Evolutionary conservation across 2,797 vertebrate species (phyloP), one percentile per base, ranked within the genome.

Genomic region (Tapera naevia): DNA sequence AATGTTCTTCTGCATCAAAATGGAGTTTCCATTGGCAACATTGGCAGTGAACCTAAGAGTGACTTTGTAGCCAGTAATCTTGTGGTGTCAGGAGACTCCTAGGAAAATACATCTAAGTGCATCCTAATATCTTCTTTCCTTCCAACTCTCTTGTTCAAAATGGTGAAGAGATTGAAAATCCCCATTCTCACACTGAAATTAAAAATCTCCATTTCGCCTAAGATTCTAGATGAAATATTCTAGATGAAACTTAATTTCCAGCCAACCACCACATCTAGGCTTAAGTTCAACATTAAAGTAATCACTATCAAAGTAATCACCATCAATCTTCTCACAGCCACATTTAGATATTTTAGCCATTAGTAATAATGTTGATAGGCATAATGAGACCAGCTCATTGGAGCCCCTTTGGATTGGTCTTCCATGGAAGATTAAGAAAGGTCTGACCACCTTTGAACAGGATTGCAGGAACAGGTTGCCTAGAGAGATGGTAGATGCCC

Each of bases 11-110:
- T 56, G 13, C 33, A 50, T 62, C 43, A 25, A 43, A 84, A 67
- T 10, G 23, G n/a, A 56, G 9, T 30, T 86, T 90, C 30, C 39
- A 14, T 28, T 11, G 35, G 15, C 18, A 56, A 4, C 46, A 13
- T 0, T 41, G 51, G 11, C 41, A 84, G 12, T 33, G 28, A 84
- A 54, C 14, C 25, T 30, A 35, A 51, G 13, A n/a, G 10, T 75
- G 86, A 82, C 11, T 67, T 56, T 50, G 5, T 70, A 46, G 24
- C 48, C 28, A 83, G 39, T 75, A 17, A 24, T 81, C 28, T 41
- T 1, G 0, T 17, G 13, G 3, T 70, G 10, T 19, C 0, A 1
- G 78, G 65, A 89, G 37, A 9, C 39, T 85, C 22, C 17, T 21
- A 2, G 66, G 39, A 66, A 72, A 74, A 81, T 24, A 66, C 13